These are phyloP conservation scores for Macropus fuliginosus DNA, from an alignment of 2,797 vertebrate species.

Conservation along the genomic window DNA sequence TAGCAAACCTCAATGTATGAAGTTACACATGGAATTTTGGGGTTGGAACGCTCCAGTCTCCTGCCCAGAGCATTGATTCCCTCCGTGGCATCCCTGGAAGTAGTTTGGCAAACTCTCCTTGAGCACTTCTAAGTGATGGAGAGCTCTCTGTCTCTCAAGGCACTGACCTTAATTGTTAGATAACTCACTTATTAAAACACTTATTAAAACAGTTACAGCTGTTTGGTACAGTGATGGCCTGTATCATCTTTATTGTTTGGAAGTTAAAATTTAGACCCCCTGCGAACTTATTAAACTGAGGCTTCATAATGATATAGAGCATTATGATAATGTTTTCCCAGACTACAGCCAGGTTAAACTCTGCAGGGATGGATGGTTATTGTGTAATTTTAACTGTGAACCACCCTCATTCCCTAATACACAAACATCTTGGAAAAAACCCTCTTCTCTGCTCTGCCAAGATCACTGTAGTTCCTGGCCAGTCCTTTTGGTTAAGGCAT, in stretches of 20 bases:
- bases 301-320: no score
- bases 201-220: background rate
- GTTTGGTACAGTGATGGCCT: background rate
- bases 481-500: conserved; percentile 1
- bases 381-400: background rate
- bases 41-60: background rate
- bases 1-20: background rate
- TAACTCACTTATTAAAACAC: background rate
- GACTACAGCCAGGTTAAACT: background rate
- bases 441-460: background rate
- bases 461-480: background rate
- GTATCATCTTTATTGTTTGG: background rate
- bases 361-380: background rate
- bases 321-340: background rate
- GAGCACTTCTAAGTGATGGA: background rate
- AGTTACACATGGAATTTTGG: background rate
- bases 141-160: background rate
- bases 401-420: background rate
- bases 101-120: background rate
- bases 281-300: background rate
- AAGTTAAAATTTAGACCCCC: background rate
- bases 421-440: background rate
- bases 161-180: background rate
- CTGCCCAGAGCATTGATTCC: background rate
- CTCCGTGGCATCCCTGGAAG: background rate